These are phyloP conservation scores for Cantharis rustica DNA, from an alignment of 2,888 invertebrate species.

Conservation along the genomic window DNA sequence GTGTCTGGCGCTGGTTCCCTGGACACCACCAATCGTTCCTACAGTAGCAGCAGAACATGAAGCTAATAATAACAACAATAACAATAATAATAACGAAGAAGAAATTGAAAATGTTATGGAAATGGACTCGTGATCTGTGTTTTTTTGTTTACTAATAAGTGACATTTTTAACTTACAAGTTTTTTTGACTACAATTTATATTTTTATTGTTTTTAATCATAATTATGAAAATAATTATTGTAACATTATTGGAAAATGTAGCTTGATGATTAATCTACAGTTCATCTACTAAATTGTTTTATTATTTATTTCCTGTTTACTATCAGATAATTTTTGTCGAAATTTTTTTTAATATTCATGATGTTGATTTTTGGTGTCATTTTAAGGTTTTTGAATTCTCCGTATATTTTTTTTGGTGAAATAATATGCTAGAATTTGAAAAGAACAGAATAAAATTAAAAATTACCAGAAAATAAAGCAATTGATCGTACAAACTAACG, in stretches of 20 bases:
- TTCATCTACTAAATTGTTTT: not conserved
- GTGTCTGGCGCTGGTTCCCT: conserved; percentile 79
- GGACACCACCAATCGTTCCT: conserved; percentile 68
- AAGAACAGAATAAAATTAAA: too few relatives aligned
- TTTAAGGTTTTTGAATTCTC: too few relatives aligned
- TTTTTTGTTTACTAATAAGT: not conserved
- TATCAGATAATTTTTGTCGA: too few relatives aligned
- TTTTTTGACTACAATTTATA: not conserved
- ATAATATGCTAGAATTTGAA: too few relatives aligned
- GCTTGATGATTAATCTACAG: not conserved
- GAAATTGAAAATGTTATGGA: conserved; percentile 48
- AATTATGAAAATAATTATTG: not conserved
- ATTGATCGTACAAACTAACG: too few relatives aligned
- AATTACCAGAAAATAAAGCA: too few relatives aligned
- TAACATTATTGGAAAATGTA: not conserved
- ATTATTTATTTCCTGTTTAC: not conserved
- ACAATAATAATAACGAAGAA: conserved; percentile 50
- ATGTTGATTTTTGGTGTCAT: too few relatives aligned
- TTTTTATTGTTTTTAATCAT: not conserved
- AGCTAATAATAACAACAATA: conserved; percentile 52
- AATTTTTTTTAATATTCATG: too few relatives aligned
- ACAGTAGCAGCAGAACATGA: conserved; percentile 33
- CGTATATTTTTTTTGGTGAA: too few relatives aligned
- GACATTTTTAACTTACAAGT: not conserved
- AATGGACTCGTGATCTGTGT: conserved; percentile 30